Conservation (phyloP, 2,797 vertebrate species). For the Hydrolagus colliei region DNA sequence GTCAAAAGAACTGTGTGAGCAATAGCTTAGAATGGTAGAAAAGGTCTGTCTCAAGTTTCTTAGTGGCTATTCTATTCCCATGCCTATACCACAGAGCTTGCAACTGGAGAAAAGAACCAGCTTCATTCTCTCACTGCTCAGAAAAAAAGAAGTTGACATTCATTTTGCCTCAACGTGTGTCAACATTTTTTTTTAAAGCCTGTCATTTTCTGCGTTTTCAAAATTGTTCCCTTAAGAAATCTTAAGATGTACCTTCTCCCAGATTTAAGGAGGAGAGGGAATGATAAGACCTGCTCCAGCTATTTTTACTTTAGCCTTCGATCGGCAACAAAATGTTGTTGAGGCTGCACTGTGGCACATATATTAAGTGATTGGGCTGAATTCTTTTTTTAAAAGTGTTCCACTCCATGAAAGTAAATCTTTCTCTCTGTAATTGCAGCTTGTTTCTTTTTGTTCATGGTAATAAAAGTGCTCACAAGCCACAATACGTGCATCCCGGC, state of each 20-base stretch:
- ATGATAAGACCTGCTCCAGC: conserved; percentile 36
- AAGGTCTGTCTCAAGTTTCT: conserved; percentile 57
- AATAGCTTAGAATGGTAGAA: conserved; percentile 56
- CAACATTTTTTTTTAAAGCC: conserved; percentile 45
- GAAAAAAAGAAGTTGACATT: conserved; percentile 46
- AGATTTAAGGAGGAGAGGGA: conserved; percentile 37
- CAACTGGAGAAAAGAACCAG: conserved; percentile 42
- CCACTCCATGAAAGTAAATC: no score
- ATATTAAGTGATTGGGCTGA: conserved; percentile 3
- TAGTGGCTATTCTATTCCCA: conserved; percentile 53
- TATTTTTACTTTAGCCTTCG: conserved; percentile 35
- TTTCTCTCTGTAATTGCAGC: no score
- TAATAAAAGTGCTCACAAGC: no score
- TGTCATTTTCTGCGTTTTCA: conserved; percentile 43
- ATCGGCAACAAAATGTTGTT: conserved; percentile 16
- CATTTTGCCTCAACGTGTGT: conserved; percentile 48
- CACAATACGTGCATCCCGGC: no score
- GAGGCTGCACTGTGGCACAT: background rate
- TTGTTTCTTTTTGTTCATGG: no score
- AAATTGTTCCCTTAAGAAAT: conserved; percentile 54
- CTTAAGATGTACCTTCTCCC: conserved; percentile 41
- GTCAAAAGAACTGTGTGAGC: conserved; percentile 60
- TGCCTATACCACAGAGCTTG: conserved; percentile 57
- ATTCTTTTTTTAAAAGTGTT: background rate
- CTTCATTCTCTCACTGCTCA: conserved; percentile 41